Evolutionary conservation across 2,797 vertebrate genomes (phyloP), one percentile per base, ranked within the genome.

Genomic region (Lithobates pipiens): DNA sequence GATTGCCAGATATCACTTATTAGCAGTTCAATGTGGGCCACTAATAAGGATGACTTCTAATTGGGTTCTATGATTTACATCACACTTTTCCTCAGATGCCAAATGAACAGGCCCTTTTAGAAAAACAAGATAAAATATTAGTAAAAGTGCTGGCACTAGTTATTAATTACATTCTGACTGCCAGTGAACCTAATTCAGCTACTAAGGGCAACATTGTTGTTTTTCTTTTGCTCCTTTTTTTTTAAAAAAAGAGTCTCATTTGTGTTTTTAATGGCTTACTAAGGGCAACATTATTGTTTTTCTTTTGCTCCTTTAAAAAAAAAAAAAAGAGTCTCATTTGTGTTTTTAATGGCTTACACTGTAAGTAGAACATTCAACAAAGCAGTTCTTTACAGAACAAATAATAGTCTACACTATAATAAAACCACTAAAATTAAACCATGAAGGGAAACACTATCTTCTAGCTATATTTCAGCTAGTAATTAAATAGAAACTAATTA

Each of bases 401-500:
- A 61, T 39, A 10, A 68, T 68, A 29, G 15, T 5, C 63, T 29
- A 29, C 13, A 61, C 21, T 57, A 57, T 8, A 29, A 67, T 25
- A 67, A 67, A 67, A 39, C 36, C 5, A 23, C 21, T 61, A 61
- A 7, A 29, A 67, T 25, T 27, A 67, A 67, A 67, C n/a, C 25
- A 67, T 27, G 54, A 23, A 23, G 23, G 13, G 72, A 25, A 39
- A 15, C 18, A 57, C 27, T 76, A 27, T 27, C n/a, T 75, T 46
- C 11, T 15, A 61, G 23, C 27, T 61, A 71, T 72, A 34, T 15
- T n/a, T n/a, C 10, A 21, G 16, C 10, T 0, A 25, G 39, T 61
- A 81, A 81, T 72, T 61, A 80, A 29, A 57, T 15, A 80, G 46
- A 63, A 81, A 71, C 34, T 11, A 80, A 50, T 80, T 80, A 57